A percentile compares a stretch with the other conserved stretches of the same genome.
These are phyloP conservation scores for Entelurus aequoreus DNA, from an alignment of 2,113 vertebrate species.

Conservation along the genomic window DNA sequence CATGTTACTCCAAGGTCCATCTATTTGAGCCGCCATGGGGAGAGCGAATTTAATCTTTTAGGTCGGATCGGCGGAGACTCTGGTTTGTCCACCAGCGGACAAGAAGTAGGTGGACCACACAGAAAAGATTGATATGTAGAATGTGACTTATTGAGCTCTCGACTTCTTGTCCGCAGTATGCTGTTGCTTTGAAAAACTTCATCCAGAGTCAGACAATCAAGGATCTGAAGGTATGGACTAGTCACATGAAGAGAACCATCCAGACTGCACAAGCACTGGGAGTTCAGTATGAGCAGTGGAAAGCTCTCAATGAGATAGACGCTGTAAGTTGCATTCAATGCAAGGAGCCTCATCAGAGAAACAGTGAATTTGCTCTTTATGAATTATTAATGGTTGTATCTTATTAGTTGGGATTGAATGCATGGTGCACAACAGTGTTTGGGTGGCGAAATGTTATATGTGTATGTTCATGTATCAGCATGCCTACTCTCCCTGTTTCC, in stretches of 20 bases:
- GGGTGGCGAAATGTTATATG: no score
- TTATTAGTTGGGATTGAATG: no score
- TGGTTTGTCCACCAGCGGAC: constrained; percentile 73
- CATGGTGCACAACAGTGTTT: no score
- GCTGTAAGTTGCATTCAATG: constrained; percentile 71
- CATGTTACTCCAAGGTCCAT: constrained; percentile 83
- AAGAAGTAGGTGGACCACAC: constrained; percentile 57
- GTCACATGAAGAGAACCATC: constrained; percentile 86
- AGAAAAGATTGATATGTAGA: not conserved
- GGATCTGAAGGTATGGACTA: constrained; percentile 88
- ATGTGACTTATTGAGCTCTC: not conserved
- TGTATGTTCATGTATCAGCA: no score
- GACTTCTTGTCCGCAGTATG: constrained; percentile 69
- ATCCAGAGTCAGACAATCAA: constrained; percentile 76
- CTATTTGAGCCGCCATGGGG: constrained; percentile 85
- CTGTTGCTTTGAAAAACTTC: constrained; percentile 73
- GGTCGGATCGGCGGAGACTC: constrained; percentile 82
- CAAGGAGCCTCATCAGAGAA: no score
- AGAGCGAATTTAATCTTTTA: constrained; percentile 82
- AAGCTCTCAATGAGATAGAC: constrained; percentile 88
- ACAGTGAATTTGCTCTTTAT: not conserved
- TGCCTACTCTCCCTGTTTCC: no score
- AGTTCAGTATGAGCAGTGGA: constrained; percentile 90
- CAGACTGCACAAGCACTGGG: constrained; percentile 81
- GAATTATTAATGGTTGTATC: not conserved